Evolutionary conservation across 2,113 vertebrate genomes (phyloP).

Genomic region (Psittacula cyanocephala): DNA sequence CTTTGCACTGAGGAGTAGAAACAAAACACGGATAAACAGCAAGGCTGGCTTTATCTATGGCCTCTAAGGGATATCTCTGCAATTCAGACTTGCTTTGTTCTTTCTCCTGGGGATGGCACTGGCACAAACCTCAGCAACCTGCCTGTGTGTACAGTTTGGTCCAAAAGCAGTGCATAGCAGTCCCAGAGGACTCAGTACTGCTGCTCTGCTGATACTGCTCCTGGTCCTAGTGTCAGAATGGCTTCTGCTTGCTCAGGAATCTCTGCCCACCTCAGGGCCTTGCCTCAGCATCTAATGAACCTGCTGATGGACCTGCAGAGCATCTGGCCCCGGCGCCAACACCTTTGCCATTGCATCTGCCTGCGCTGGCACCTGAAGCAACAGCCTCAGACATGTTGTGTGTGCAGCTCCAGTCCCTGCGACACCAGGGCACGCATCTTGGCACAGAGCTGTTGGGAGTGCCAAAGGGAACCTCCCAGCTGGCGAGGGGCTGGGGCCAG

Average conservation of each 20-base stretch:
- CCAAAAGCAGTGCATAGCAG: background rate
- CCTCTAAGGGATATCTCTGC: background rate
- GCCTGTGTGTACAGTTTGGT: rapidly evolving
- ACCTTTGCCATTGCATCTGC: background rate
- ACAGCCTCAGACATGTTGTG: background rate
- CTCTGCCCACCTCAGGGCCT: background rate
- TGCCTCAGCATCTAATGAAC: background rate
- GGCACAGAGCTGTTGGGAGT: background rate
- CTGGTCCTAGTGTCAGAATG: rapidly evolving
- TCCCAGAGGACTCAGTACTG: background rate
- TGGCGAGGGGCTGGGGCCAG: background rate
- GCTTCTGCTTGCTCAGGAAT: background rate
- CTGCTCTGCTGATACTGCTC: background rate
- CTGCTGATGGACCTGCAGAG: background rate
- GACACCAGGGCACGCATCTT: background rate
- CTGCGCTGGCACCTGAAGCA: background rate
- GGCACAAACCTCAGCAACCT: background rate
- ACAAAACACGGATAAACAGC: background rate
- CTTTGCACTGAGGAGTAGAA: background rate
- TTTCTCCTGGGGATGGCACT: background rate
- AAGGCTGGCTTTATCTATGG: rapidly evolving
- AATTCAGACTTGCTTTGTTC: background rate
- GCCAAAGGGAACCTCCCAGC: background rate
- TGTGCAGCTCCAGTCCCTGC: background rate
- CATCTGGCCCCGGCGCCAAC: background rate